Percentiles rank a stretch among this genome's conserved stretches.
Conservation (phyloP, 2,888 invertebrate species). For the Diplolepis rosae region DNA sequence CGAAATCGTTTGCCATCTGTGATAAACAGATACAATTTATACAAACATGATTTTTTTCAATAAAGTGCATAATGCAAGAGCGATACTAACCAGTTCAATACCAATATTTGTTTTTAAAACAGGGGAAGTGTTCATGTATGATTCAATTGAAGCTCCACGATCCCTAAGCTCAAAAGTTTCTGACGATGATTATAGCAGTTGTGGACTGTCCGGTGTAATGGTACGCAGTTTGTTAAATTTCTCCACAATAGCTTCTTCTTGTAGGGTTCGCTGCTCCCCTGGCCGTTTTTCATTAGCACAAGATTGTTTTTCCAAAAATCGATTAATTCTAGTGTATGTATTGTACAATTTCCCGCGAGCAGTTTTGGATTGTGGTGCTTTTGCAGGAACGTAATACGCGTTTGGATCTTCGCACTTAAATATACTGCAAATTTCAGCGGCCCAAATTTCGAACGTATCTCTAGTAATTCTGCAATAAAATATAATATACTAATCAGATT, state of each 20-base stretch:
- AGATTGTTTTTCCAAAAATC: too few relatives aligned
- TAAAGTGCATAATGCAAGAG: not conserved
- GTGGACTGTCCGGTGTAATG: not conserved
- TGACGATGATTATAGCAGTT: not conserved
- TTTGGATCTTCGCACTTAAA: not conserved
- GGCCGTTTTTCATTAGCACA: not conserved
- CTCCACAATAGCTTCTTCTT: too few relatives aligned
- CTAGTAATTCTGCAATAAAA: too few relatives aligned
- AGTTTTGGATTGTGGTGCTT: not conserved
- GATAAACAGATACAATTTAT: not conserved
- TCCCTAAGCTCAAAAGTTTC: not conserved
- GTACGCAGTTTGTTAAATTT: too few relatives aligned
- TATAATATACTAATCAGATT: too few relatives aligned
- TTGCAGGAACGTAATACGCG: not conserved
- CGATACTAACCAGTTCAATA: not conserved
- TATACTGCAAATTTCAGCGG: not conserved
- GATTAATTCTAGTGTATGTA: too few relatives aligned
- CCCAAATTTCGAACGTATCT: too few relatives aligned
- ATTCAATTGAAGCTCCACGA: not conserved
- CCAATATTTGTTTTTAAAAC: slow-evolving; percentile 5
- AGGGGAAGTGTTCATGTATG: not conserved
- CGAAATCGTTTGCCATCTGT: not conserved
- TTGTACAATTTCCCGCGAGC: not conserved
- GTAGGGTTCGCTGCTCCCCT: too few relatives aligned
- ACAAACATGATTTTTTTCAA: not conserved